These are phyloP conservation scores for Drosophila mettleri DNA, from an alignment of 2,888 invertebrate species.

Conservation along the genomic window DNA sequence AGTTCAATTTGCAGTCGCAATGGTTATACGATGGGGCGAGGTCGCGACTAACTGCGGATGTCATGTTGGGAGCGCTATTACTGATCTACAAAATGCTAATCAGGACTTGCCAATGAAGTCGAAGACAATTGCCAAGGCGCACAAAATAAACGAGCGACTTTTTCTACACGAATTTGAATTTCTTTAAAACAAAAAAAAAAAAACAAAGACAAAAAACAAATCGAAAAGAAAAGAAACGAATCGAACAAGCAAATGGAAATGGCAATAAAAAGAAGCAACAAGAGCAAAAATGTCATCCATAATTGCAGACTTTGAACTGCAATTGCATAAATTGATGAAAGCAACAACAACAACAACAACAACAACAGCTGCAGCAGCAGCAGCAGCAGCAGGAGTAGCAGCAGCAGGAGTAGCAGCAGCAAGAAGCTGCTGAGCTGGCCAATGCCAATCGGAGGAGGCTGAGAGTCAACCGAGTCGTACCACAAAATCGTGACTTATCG, in stretches of 20 bases:
- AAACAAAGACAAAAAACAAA: slow-evolving; percentile 2
- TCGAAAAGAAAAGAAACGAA: slow-evolving; percentile 6
- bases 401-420: slow-evolving; percentile 4
- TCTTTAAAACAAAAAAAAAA: slow-evolving; percentile 13
- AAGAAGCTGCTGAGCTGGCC: slow-evolving; percentile 16
- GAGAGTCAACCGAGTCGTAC: slow-evolving; percentile 54
- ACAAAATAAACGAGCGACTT: slow-evolving; percentile 59
- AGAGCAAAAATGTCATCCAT: slow-evolving; percentile 73
- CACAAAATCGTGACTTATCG: slow-evolving; percentile 85
- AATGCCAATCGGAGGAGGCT: slow-evolving; percentile 12
- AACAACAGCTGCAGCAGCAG: slow-evolving; percentile 16
- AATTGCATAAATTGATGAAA: slow-evolving; percentile 77
- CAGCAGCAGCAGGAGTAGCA: slow-evolving; percentile 1
- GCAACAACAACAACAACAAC: slow-evolving; percentile 42
- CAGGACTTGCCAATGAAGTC: slow-evolving; percentile 34
- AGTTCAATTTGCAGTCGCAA: background rate
- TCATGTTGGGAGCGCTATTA: slow-evolving; percentile 36
- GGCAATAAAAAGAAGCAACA: slow-evolving; percentile 50
- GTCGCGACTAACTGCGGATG: background rate
- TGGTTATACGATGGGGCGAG: slow-evolving; percentile 1
- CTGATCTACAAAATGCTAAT: slow-evolving; percentile 51
- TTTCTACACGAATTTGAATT: slow-evolving; percentile 68
- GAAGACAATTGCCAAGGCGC: slow-evolving; percentile 37
- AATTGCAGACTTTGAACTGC: slow-evolving; percentile 78
- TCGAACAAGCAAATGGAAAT: slow-evolving; percentile 34